A percentile compares a stretch with the other conserved stretches of the same genome.
phyloP scores from a whole-genome alignment of 2,888 invertebrate genomes.

The Arge pagana region DNA sequence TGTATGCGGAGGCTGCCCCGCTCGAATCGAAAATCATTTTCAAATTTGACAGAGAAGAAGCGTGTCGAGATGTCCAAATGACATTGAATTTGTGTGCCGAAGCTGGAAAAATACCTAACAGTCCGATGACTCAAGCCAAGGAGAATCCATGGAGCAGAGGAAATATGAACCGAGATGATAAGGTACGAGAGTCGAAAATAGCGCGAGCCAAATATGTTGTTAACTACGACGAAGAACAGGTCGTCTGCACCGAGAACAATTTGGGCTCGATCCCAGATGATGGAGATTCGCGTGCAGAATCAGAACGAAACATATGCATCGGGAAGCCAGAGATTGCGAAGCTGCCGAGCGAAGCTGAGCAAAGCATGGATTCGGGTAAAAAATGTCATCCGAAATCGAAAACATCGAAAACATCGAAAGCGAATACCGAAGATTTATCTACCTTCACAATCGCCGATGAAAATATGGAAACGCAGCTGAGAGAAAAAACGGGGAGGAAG shows the following conservation, averaged over 20 bases:
- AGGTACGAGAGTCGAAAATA: constrained; percentile 35
- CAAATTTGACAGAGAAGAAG: constrained; percentile 49
- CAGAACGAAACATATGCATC: not conserved
- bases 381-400: not conserved
- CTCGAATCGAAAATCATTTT: constrained; percentile 36
- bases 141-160: constrained; percentile 43
- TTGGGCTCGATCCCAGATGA: no score
- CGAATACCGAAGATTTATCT: not conserved
- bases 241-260: constrained; percentile 49
- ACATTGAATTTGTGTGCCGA: constrained; percentile 50
- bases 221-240: constrained; percentile 49
- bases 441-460: not conserved
- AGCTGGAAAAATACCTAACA: constrained; percentile 52
- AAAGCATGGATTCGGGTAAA: not conserved
- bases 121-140: constrained; percentile 50
- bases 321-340: not conserved
- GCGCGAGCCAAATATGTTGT: constrained; percentile 50
- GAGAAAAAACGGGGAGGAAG: constrained; percentile 13
- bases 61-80: constrained; percentile 51
- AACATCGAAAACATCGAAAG: not conserved
- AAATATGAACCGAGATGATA: constrained; percentile 25
- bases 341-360: constrained; percentile 4
- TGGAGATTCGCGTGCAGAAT: no score
- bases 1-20: constrained; percentile 48
- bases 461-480: not conserved